Conservation (phyloP, 53 echinoderm and acorn worm species). For the Antedon mediterranea region DNA sequence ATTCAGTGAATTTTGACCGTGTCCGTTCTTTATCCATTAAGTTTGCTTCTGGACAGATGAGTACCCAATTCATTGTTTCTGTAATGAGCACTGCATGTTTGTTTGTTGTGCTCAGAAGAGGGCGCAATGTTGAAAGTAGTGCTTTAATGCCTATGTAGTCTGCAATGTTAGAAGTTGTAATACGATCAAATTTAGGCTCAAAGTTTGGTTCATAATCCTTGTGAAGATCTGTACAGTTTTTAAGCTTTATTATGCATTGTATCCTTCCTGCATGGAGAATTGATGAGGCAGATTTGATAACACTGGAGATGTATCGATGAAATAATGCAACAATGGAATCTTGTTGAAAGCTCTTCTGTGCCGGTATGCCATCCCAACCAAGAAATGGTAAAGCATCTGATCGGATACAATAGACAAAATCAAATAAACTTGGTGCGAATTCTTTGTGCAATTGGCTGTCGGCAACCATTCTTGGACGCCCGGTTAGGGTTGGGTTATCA, state of each 20-base stretch:
- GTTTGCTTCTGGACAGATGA: too few species aligned
- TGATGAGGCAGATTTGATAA: constrained; percentile 3
- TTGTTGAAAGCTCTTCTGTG: background rate
- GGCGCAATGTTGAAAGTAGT: too few species aligned
- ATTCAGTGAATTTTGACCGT: too few species aligned
- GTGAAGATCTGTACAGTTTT: too few species aligned
- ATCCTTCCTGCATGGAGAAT: background rate
- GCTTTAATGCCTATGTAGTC: constrained; percentile 1
- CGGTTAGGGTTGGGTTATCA: constrained; percentile 38
- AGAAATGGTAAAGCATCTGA: constrained; percentile 16
- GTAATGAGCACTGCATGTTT: constrained; percentile 2
- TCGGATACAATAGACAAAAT: constrained; percentile 15
- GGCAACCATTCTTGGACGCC: background rate
- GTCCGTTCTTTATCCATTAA: too few species aligned
- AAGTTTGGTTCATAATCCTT: too few species aligned
- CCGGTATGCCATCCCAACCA: constrained; percentile 33
- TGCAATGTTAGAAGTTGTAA: too few species aligned
- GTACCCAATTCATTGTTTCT: constrained; percentile 1
- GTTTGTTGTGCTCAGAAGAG: constrained; percentile 3
- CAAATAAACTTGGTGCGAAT: constrained; percentile 19
- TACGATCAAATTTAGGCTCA: too few species aligned
- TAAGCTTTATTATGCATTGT: background rate
- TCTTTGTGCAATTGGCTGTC: background rate
- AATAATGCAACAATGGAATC: constrained; percentile 16
- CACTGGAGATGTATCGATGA: constrained; percentile 14